Conservation (phyloP, 2,113 vertebrate genomes). For the Miniopterus natalensis region DNA sequence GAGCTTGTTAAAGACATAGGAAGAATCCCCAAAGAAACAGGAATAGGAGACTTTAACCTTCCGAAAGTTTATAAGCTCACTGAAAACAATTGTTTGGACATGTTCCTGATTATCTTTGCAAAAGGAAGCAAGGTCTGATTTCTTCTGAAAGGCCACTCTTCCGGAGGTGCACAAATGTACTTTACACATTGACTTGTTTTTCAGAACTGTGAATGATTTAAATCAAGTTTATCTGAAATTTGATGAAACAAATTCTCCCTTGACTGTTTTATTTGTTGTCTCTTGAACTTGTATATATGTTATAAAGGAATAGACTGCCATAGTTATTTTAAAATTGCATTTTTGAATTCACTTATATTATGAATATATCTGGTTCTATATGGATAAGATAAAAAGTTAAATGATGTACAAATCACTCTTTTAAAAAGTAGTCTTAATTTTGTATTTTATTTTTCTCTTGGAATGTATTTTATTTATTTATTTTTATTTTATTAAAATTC, state of each 20-base stretch:
- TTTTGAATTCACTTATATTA: neutral
- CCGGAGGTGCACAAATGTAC: neutral
- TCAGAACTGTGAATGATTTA: neutral
- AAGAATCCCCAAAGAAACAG: neutral
- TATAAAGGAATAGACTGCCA: neutral
- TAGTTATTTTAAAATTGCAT: constrained; percentile 10
- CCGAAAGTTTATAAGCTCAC: neutral
- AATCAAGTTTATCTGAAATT: constrained; percentile 35
- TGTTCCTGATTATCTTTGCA: constrained; percentile 23
- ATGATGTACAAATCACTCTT: neutral
- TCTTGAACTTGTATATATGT: neutral
- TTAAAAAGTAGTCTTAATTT: constrained; percentile 6
- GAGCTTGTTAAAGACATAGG: constrained; percentile 32
- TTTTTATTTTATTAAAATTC: too few species aligned
- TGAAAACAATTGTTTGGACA: constrained; percentile 37
- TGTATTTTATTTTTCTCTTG: neutral
- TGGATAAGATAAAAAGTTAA: neutral
- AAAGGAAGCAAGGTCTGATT: neutral
- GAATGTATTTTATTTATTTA: too few species aligned
- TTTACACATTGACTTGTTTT: neutral
- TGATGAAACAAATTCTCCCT: neutral
- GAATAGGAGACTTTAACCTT: neutral
- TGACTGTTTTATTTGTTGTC: neutral
- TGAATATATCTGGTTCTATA: neutral
- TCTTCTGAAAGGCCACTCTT: neutral